Evolutionary conservation across 2,888 invertebrate genomes (phyloP).

Genomic region (Patella pellucida): DNA sequence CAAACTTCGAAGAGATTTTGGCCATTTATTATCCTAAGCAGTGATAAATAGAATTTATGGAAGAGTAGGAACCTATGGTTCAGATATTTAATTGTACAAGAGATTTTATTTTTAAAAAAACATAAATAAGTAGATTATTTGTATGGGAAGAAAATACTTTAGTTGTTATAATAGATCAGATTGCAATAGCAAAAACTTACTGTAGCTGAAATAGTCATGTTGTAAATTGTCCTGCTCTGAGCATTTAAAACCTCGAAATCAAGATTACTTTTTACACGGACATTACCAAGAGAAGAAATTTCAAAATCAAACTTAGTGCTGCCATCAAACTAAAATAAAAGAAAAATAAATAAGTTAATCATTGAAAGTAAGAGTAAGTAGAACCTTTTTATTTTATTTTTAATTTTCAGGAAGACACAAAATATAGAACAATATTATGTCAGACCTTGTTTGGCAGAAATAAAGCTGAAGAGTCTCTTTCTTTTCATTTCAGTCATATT

Average conservation of each 20-base stretch:
- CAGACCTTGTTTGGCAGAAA: too few species aligned
- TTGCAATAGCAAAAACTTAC: constrained; percentile 17
- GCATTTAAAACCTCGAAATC: constrained; percentile 29
- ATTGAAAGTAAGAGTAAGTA: too few species aligned
- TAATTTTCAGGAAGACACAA: too few species aligned
- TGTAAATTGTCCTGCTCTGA: constrained; percentile 20
- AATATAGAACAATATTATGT: too few species aligned
- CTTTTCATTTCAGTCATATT: too few species aligned
- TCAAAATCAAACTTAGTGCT: constrained; percentile 23
- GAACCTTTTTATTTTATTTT: too few species aligned
- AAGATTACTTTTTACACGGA: constrained; percentile 24
- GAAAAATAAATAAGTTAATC: neutral
- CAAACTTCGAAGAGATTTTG: neutral
- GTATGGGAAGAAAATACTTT: neutral
- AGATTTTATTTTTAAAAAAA: neutral
- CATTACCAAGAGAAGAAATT: constrained; percentile 15
- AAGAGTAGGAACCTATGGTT: too few species aligned
- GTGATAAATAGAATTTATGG: too few species aligned
- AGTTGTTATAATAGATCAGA: too few species aligned
- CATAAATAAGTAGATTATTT: neutral
- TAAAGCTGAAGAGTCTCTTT: too few species aligned
- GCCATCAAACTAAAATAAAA: constrained; percentile 32
- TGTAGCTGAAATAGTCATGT: constrained; percentile 27
- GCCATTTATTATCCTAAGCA: neutral
- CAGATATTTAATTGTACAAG: neutral